Evolutionary conservation across 2,888 invertebrate genomes (phyloP).

Genomic region (Anticlea derivata): DNA sequence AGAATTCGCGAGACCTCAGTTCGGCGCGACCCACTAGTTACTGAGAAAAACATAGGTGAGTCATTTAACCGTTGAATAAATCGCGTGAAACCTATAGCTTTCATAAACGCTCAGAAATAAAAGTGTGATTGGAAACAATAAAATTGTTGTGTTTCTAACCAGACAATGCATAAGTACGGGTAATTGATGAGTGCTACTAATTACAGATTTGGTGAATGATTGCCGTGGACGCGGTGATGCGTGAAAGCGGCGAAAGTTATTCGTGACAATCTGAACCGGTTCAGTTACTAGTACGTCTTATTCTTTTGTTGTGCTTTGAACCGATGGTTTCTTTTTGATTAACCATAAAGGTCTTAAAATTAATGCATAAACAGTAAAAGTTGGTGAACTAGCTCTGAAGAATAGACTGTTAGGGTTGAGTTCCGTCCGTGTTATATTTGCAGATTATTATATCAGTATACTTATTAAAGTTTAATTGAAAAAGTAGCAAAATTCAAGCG

Average conservation of each 20-base stretch:
- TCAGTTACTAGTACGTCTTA: slow-evolving; percentile 36
- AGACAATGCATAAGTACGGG: slow-evolving; percentile 26
- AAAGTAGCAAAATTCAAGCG: too few species aligned
- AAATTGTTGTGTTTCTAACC: slow-evolving; percentile 12
- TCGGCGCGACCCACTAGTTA: too few species aligned
- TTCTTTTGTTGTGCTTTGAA: slow-evolving; percentile 28
- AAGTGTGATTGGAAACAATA: slow-evolving; percentile 19
- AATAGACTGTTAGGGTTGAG: too few species aligned
- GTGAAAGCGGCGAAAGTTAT: slow-evolving; percentile 77
- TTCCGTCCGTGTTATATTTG: too few species aligned
- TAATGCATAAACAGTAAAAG: too few species aligned
- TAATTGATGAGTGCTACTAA: slow-evolving; percentile 44
- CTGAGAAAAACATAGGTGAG: too few species aligned
- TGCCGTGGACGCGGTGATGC: slow-evolving; percentile 53
- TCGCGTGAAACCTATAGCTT: slow-evolving; percentile 9
- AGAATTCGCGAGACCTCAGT: too few species aligned
- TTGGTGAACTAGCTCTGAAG: too few species aligned
- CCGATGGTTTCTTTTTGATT: slow-evolving; percentile 17
- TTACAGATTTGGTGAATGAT: slow-evolving; percentile 65
- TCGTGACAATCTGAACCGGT: slow-evolving; percentile 61
- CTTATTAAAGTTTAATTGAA: too few species aligned
- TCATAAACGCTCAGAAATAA: slow-evolving; percentile 10
- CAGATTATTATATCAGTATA: too few species aligned
- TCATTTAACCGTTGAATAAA: not conserved
- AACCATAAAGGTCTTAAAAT: too few species aligned